phyloP scores from a whole-genome alignment of 2,113 vertebrate genomes.

The Syngnathus floridae region DNA sequence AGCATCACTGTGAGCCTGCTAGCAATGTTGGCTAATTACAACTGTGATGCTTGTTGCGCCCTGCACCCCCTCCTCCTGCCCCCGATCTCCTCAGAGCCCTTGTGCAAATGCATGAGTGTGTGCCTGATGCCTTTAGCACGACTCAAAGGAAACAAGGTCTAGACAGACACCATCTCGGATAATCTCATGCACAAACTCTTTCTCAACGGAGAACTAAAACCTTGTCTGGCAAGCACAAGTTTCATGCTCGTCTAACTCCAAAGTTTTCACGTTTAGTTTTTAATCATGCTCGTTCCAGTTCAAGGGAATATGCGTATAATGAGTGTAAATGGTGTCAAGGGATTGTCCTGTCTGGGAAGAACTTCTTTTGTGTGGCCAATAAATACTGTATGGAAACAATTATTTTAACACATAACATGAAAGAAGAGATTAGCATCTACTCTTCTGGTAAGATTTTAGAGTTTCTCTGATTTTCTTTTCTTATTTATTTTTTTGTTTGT shows the following conservation, averaged over 20 bases:
- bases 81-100: slow-evolving; percentile 3
- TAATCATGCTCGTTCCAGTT: neutral
- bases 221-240: slow-evolving; percentile 5
- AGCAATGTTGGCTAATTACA: slow-evolving; percentile 51
- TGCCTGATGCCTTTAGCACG: slow-evolving; percentile 4
- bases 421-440: neutral
- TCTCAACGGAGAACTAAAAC: slow-evolving; percentile 22
- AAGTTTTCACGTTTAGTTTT: neutral
- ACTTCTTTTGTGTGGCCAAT: no score
- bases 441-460: no score
- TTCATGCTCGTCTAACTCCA: neutral
- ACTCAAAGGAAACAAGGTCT: slow-evolving; percentile 42
- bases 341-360: no score
- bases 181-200: neutral
- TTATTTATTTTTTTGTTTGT: no score
- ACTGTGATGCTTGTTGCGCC: slow-evolving; percentile 23
- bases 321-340: no score
- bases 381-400: neutral
- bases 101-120: slow-evolving; percentile 14
- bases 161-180: slow-evolving; percentile 26
- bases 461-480: no score
- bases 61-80: neutral
- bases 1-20: slow-evolving; percentile 21
- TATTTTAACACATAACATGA: neutral
- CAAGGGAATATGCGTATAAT: no score